Conservation (phyloP, 2,113 vertebrate species). For the Galemys pyrenaicus region DNA sequence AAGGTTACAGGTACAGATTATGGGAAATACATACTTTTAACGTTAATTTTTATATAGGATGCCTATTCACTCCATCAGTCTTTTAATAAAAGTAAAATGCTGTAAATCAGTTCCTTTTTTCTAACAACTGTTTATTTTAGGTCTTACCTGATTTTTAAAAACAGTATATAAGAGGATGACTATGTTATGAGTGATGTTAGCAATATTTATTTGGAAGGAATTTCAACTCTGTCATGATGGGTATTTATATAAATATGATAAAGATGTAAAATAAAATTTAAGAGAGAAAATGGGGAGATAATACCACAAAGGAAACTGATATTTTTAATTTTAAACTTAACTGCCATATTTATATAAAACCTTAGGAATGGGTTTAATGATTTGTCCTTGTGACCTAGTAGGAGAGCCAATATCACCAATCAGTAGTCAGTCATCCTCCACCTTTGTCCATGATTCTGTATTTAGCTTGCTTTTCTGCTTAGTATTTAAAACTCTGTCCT, state of each 20-base stretch:
- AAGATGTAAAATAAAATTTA: constrained; percentile 4
- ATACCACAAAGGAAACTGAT: neutral
- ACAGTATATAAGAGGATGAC: neutral
- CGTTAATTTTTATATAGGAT: constrained; percentile 9
- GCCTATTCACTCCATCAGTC: neutral
- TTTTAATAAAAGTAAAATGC: constrained; percentile 34
- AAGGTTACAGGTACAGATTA: constrained; percentile 91
- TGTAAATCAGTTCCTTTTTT: neutral
- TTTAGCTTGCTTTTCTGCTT: constrained; percentile 21
- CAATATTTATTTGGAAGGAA: neutral
- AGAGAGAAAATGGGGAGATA: constrained; percentile 15
- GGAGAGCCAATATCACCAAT: neutral
- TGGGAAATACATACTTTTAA: neutral
- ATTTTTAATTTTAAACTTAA: constrained; percentile 19
- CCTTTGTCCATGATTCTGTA: neutral
- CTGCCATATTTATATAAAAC: neutral
- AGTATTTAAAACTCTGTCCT: neutral
- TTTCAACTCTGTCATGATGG: neutral
- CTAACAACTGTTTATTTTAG: constrained; percentile 28
- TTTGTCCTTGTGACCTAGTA: neutral
- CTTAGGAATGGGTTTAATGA: neutral
- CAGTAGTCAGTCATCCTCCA: neutral
- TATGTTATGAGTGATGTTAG: neutral
- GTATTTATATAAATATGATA: constrained; percentile 13
- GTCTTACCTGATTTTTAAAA: neutral